Evolutionary conservation across 2,888 invertebrate genomes (phyloP), one percentile per base, ranked within the genome.

Genomic region (Hermaeophaga mercurialis): DNA sequence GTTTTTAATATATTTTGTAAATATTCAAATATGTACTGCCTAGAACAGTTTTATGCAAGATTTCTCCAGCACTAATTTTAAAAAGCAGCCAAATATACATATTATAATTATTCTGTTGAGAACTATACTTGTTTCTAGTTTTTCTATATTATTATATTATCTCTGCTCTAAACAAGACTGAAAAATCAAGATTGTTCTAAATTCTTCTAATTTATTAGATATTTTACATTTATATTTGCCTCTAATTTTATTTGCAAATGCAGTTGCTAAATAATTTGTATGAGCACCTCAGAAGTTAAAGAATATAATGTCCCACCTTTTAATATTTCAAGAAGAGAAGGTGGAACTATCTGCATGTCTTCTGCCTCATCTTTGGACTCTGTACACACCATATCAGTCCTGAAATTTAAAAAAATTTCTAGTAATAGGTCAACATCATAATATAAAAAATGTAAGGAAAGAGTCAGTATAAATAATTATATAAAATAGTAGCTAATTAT

Each of bases 371-470:
- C 43, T 34, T 17, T 43, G 24, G 33, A 24, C 22, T 12, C 43
- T 15, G 6, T 12, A 15, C 24, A 43, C 24, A 2, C 24, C 43
- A 11, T 19, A 12, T 24, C 7, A 14, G 8, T 15, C 52, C 52
- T 44, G 22, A 52, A 52, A 50, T 11, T 43, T 52, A 43, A 52
- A 52, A 52, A 52, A 49, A 52, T 24, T 17, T 22, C 52, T 12
- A 52, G 52, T 43, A 52, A 52, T 34, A 52, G 19, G 11, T 33
- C 24, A 24, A 43, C 24, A 52, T 24, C 17, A 48, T 14, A 48
- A 48, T 15, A 34, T n/a, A 24, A 33, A 43, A 43, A 43, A 31
- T 43, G 52, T 44, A 52, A 52, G 52, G 52, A 52, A 52, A 52
- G 52, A 52, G 52, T 34, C 22, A 31, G 34, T 22, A 43, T 26